phyloP scores from a whole-genome alignment of 2,113 vertebrate species.

The Myxocyprinus asiaticus region DNA sequence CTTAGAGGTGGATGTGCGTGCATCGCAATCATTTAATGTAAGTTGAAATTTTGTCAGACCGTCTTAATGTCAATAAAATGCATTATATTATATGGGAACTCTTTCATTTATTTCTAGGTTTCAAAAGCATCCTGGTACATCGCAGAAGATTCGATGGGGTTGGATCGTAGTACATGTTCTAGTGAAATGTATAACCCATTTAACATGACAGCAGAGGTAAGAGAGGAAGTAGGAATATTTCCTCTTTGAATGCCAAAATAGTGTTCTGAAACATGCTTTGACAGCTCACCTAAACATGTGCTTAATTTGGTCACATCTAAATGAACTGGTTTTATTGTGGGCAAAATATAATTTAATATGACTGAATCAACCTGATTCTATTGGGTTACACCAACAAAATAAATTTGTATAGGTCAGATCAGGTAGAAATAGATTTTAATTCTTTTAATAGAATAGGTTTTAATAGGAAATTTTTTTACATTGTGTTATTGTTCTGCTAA shows the following conservation, averaged over 20 bases:
- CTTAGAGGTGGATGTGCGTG: slow-evolving; percentile 60
- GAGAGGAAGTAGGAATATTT: not conserved
- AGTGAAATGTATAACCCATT: slow-evolving; percentile 69
- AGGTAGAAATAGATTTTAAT: too few relatives aligned
- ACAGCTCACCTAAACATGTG: too few relatives aligned
- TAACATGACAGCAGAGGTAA: slow-evolving; percentile 69
- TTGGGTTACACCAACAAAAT: too few relatives aligned
- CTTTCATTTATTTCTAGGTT: slow-evolving; percentile 48
- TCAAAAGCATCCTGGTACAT: slow-evolving; percentile 62
- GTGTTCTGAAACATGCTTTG: not conserved
- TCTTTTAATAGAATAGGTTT: too few relatives aligned
- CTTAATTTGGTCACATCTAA: too few relatives aligned
- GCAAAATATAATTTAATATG: too few relatives aligned
- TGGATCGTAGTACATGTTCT: slow-evolving; percentile 44
- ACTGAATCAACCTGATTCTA: too few relatives aligned
- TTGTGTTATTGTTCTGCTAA: too few relatives aligned
- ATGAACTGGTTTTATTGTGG: too few relatives aligned
- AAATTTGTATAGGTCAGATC: too few relatives aligned
- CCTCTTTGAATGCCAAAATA: not conserved
- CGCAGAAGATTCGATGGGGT: not conserved
- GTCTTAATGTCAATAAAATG: not conserved
- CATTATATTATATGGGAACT: not conserved
- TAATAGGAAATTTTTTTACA: too few relatives aligned
- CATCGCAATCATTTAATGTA: slow-evolving; percentile 44
- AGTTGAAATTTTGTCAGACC: slow-evolving; percentile 36